Evolutionary conservation across 2,888 invertebrate genomes (phyloP).

Genomic region (Cyrtodaria siliqua): DNA sequence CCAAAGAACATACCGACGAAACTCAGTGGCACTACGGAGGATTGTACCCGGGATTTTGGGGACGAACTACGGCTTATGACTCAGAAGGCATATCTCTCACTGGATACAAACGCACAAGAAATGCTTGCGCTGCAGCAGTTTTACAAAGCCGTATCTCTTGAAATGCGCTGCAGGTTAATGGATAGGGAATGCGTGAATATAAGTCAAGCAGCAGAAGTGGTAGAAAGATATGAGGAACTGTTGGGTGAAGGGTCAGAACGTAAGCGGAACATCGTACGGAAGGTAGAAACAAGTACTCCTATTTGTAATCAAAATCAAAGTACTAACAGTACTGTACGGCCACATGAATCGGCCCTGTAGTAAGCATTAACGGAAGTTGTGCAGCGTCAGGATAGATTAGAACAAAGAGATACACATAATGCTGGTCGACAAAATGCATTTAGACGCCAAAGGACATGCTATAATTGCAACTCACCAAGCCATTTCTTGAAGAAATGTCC

Average conservation of each 20-base stretch:
- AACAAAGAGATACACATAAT: too few species aligned
- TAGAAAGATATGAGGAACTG: conserved; percentile 38
- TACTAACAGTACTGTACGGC: too few species aligned
- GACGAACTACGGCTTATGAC: conserved; percentile 21
- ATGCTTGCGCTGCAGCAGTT: conserved; percentile 41
- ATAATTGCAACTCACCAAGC: conserved; percentile 8
- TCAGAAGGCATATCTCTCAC: conserved; percentile 31
- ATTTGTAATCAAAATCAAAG: too few species aligned
- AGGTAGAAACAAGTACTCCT: too few species aligned
- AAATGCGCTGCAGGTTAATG: conserved; percentile 37
- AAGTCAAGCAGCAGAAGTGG: conserved; percentile 32
- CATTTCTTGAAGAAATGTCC: conserved; percentile 29
- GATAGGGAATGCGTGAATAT: too few species aligned
- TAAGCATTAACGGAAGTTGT: not conserved
- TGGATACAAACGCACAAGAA: conserved; percentile 27
- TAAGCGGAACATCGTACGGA: too few species aligned
- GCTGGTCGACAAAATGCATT: not conserved
- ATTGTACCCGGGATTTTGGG: too few species aligned
- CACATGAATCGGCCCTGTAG: too few species aligned
- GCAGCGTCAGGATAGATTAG: not conserved
- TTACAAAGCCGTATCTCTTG: conserved; percentile 24
- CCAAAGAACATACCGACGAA: too few species aligned
- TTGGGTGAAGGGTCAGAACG: not conserved
- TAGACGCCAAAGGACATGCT: conserved; percentile 5
- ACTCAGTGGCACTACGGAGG: too few species aligned